Evolutionary conservation across 2,888 invertebrate species (phyloP).

Genomic region (Tricholauxania praeusta): DNA sequence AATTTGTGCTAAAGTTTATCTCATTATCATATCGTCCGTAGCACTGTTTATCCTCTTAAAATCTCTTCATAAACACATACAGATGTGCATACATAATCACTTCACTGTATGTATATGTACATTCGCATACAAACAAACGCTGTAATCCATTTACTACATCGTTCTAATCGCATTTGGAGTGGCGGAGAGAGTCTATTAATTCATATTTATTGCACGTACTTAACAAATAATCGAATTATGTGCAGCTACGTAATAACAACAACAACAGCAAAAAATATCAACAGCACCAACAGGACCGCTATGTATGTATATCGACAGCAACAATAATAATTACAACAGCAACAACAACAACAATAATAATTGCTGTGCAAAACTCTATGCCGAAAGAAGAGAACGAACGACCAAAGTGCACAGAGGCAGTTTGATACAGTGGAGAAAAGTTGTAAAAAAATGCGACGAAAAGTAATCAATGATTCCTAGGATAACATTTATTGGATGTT

Average conservation of each 20-base stretch:
- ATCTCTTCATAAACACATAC: neutral
- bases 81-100: neutral
- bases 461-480: no score
- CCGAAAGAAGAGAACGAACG: neutral
- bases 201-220: slow-evolving; percentile 33
- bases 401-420: neutral
- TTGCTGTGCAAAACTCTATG: neutral
- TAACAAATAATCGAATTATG: slow-evolving; percentile 29
- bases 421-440: no score
- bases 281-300: neutral
- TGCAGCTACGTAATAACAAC: slow-evolving; percentile 12
- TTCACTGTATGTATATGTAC: neutral
- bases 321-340: neutral
- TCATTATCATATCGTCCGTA: neutral
- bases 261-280: slow-evolving; percentile 19
- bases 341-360: slow-evolving; percentile 21
- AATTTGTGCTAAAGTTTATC: neutral
- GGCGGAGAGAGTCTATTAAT: slow-evolving; percentile 20
- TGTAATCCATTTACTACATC: slow-evolving; percentile 14
- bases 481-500: no score
- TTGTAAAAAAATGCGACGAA: no score
- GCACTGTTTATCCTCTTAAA: slow-evolving; percentile 5
- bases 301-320: neutral
- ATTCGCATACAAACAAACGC: neutral
- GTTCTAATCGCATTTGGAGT: slow-evolving; percentile 20